These are phyloP conservation scores for Butorides virescens DNA, from an alignment of 2,113 vertebrate genomes.

Conservation along the genomic window DNA sequence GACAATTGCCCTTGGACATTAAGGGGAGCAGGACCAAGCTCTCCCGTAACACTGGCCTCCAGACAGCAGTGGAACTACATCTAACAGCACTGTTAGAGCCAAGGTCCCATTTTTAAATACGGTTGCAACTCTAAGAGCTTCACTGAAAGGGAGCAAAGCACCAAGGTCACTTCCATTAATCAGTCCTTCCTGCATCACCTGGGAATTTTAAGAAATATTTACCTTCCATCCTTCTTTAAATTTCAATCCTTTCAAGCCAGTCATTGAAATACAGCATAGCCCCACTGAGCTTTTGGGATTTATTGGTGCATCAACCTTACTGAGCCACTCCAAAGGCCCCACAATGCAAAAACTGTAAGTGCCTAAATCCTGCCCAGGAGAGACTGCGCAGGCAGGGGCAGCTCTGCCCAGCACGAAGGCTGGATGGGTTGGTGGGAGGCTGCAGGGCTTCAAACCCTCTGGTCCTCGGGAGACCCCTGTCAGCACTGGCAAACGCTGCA, in stretches of 20 bases:
- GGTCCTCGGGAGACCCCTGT: background rate
- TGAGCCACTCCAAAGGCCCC: background rate
- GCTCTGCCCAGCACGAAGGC: background rate
- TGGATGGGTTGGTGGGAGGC: rapidly evolving
- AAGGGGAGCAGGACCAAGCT: background rate
- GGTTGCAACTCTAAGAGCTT: background rate
- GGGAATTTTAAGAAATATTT: background rate
- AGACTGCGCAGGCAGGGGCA: background rate
- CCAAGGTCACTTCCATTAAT: background rate
- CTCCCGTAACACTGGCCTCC: background rate
- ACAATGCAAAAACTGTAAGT: background rate
- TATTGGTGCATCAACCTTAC: background rate
- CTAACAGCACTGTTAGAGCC: background rate
- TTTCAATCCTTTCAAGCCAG: background rate
- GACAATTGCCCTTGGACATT: background rate
- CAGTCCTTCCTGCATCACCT: background rate
- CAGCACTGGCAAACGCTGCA: background rate
- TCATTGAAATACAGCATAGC: background rate
- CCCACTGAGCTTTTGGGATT: background rate
- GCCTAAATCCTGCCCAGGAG: background rate
- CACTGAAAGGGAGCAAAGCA: background rate
- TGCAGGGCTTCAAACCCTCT: background rate
- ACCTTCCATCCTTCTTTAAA: background rate
- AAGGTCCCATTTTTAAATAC: background rate
- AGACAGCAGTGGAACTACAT: background rate